Evolutionary conservation across 2,888 invertebrate genomes (phyloP).

Genomic region (Argyresthia albistria): DNA sequence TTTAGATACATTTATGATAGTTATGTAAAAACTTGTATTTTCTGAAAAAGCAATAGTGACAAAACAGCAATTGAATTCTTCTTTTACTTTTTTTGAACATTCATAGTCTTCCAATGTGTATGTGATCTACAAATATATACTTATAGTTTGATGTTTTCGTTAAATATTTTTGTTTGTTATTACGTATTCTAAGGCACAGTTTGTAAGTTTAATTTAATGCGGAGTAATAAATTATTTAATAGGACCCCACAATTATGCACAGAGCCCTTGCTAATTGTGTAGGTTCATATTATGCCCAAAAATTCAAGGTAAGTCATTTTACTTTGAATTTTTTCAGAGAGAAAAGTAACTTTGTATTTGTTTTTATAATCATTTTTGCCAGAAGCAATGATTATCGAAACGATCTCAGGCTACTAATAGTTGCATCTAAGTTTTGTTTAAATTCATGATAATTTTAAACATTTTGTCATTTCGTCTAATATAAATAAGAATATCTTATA

Average conservation of each 20-base stretch:
- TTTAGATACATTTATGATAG: constrained; percentile 12
- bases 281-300: not conserved
- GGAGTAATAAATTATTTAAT: constrained; percentile 45
- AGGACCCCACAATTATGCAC: constrained; percentile 39
- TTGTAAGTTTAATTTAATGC: constrained; percentile 23
- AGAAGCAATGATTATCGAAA: not conserved
- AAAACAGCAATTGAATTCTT: constrained; percentile 25
- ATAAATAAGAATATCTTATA: not conserved
- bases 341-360: not conserved
- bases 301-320: no score
- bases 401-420: not conserved
- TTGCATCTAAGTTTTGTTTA: no score
- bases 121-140: constrained; percentile 33
- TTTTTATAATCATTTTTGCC: constrained; percentile 8
- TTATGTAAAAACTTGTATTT: constrained; percentile 22
- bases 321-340: not conserved
- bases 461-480: not conserved
- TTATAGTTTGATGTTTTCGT: not conserved
- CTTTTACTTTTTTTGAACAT: constrained; percentile 26
- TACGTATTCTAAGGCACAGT: not conserved
- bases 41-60: constrained; percentile 41
- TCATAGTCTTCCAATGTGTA: constrained; percentile 63
- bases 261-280: constrained; percentile 56
- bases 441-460: no score
- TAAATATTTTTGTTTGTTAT: not conserved